These are phyloP conservation scores for Trogon melanurus DNA, from an alignment of 2,113 vertebrate species.

Conservation along the genomic window DNA sequence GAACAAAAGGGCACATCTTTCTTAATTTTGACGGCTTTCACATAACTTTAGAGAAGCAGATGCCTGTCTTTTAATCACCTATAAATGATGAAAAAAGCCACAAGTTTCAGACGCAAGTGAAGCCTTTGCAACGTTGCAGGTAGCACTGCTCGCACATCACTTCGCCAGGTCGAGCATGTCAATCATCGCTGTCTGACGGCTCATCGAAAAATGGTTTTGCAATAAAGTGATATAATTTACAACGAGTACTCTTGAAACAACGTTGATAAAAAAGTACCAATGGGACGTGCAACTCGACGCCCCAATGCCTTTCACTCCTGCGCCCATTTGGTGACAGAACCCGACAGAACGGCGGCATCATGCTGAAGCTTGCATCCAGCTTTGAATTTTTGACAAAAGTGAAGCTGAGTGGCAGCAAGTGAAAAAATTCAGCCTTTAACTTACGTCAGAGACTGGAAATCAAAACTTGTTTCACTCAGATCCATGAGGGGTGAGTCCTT, in stretches of 20 bases:
- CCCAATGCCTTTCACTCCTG: slow-evolving; percentile 48
- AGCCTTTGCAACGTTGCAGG: background rate
- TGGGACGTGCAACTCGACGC: slow-evolving; percentile 38
- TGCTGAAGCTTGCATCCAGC: slow-evolving; percentile 62
- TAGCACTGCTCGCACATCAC: background rate
- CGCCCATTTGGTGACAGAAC: slow-evolving; percentile 53
- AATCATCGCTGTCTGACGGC: background rate
- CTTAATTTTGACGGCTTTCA: background rate
- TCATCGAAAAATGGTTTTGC: background rate
- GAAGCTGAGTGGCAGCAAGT: slow-evolving; percentile 59
- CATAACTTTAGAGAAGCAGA: background rate
- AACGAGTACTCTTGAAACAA: slow-evolving; percentile 17
- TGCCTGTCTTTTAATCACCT: background rate
- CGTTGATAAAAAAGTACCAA: slow-evolving; percentile 18
- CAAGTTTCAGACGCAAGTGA: background rate
- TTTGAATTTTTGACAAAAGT: slow-evolving; percentile 63
- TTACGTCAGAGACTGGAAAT: slow-evolving; percentile 54
- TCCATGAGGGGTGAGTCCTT: background rate
- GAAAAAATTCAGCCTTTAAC: slow-evolving; percentile 73
- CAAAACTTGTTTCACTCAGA: slow-evolving; percentile 57
- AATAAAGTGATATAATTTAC: slow-evolving; percentile 26
- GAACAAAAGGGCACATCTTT: background rate
- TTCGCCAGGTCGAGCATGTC: background rate
- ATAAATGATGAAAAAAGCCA: background rate
- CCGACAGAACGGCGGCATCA: slow-evolving; percentile 40